Base-by-base conservation (phyloP, 2,888 invertebrate genomes). In the Apodemia mormo region DNA sequence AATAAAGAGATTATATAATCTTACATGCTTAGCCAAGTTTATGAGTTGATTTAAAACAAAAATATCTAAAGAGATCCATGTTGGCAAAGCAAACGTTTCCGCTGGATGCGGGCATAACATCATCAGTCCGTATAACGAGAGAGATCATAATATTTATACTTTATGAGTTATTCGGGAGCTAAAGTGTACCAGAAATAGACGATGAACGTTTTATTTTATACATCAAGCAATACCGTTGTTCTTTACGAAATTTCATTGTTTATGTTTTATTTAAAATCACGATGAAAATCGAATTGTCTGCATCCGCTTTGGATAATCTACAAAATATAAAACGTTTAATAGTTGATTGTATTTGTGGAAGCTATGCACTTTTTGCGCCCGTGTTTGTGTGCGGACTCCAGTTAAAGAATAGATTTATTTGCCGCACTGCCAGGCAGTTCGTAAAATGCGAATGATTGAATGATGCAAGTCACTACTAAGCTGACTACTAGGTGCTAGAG, bases 131-230 rank as follows among this genome's bases (percentile, higher is more conserved):
- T 61, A 61, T 61, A 61, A 61, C 61, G 61, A 33, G 61, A 14
- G 12, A 30, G 61, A 70, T 72, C 73, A 75, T 74, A 75, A 75
- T 75, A 75, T 75, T 73, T 71, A 70, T 64, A 69, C 22, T 70
- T 70, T 74, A 75, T 69, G 72, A 75, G 66, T 58, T 71, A 66
- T 70, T 56, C 68, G 45, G 14, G 61, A 70, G 56, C 58, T 61
- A 49, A 73, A 67, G 65, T 71, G 66, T 56, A 52, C 54, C 64
- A 71, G 68, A 69, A 73, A 71, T 71, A 70, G 71, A 67, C 29
- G 58, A 69, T 68, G 67, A 54, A 67, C 49, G 68, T 37, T 52
- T 54, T 45, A 45, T 45, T 45, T 45, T 58, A 67, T 61, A 69
- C 66, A 67, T 45, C 37, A 68, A 30, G 64, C 43, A 40, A 58